Percentiles rank a stretch among this genome's conserved stretches.
phyloP scores from a whole-genome alignment of 1,140 invertebrate species.

The Carcinoscorpius rotundicauda region DNA sequence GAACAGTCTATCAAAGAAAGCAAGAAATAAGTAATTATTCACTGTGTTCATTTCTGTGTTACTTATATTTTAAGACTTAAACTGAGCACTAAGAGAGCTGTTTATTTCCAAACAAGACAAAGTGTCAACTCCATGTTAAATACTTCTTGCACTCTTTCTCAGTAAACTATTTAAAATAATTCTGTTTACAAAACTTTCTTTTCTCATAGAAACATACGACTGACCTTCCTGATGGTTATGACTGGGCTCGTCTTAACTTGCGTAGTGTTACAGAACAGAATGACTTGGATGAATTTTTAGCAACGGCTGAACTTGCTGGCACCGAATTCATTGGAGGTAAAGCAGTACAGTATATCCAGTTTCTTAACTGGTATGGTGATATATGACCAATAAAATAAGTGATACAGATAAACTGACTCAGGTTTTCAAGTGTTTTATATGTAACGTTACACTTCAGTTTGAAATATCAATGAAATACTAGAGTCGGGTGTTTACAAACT shows the following conservation, averaged over 20 bases:
- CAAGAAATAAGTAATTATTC: no score
- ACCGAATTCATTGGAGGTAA: conserved; percentile 64
- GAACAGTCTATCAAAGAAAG: no score
- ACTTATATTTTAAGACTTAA: no score
- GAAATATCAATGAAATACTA: neutral
- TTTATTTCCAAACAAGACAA: no score
- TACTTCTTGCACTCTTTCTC: no score
- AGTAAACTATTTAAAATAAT: no score
- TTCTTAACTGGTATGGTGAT: neutral
- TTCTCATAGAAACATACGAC: conserved; percentile 40
- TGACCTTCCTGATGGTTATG: conserved; percentile 76
- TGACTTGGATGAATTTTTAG: conserved; percentile 88
- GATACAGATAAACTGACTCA: conserved; percentile 5
- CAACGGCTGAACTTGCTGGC: conserved; percentile 82
- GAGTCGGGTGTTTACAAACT: no score
- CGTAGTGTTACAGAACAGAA: conserved; percentile 92
- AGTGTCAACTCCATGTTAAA: no score
- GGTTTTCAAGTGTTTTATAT: conserved; percentile 3
- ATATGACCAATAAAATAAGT: conserved; percentile 22
- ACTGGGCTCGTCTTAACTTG: conserved; percentile 76
- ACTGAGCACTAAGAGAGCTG: no score
- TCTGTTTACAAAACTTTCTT: neutral
- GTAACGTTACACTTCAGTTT: neutral
- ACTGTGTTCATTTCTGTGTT: no score
- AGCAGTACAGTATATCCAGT: conserved; percentile 9